Evolutionary conservation across 2,797 vertebrate species (phyloP), one percentile per base, ranked within the genome.

Genomic region (Arrhamphus sclerolepis): DNA sequence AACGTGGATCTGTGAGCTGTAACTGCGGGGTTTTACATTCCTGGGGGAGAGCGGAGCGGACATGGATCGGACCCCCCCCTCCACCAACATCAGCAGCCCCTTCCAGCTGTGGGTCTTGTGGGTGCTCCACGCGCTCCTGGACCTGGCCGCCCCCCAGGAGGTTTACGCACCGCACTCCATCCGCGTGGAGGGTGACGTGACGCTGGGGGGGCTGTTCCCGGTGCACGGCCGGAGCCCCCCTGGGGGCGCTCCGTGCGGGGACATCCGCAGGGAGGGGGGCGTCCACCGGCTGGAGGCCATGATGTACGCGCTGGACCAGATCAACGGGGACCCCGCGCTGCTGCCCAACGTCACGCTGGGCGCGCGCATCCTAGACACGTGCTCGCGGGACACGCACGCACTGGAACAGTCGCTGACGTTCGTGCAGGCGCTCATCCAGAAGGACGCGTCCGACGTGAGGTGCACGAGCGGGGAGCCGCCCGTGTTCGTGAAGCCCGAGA

Each of bases 201-300:
- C 97, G 83, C 92, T 98, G 62, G 96, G 97, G 65, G 97, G 97
- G 62, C 91, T 98, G 58, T 98, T 98, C 91, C 97, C 96, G 0
- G 96, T 98, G 7, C 97, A 98, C 78, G 93, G 95, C 73, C 91
- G 94, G 70, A 96, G 97, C 21, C 70, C 87, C 70, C 87, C 88
- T 39, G 95, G 94, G 46, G 31, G 31, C 31, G 83, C 85, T 34
- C 94, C 96, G 26, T 97, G 97, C 82, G 97, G 97, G 63, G 96
- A 96, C 87, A 94, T 98, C 79, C 95, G 96, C 75, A 94, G 94
- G 80, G 95, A 97, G 61, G 96, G 95, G 75, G 97, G 97, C 38
- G 95, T 98, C 90, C 97, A 98, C 92, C 90, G 96, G 73, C 93
- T 98, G 83, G 97, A 98, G 82, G 97, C 97, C 29, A 98, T 98